Base-by-base conservation (phyloP, 2,113 vertebrate species). In the Cebidichthys violaceus region DNA sequence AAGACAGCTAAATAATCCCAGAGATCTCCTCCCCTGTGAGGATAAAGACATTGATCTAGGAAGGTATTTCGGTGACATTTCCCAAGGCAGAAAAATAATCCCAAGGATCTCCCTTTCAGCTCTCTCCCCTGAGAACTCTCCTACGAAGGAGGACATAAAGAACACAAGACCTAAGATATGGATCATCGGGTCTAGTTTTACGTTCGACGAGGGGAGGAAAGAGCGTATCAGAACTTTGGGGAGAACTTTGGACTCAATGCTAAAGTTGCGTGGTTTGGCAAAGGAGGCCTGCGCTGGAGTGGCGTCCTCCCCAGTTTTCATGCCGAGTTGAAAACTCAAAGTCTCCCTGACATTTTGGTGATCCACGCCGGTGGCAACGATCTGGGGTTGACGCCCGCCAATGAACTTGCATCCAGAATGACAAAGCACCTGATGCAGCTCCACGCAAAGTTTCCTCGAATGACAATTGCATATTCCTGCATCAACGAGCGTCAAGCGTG, bases 171-270 rank as follows among this genome's bases (percentile, higher is more conserved):
- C 17, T 2, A n/a, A 47, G 13, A 59, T 68, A 6, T 77, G 75
- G 54, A 59, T 69, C 4, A 67, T 77, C 0, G 54, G 64, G 9
- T 77, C 29, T 1, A 47, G 55, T 47, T 69, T 47, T 69, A 77
- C 5, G 8, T 68, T 8, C 7, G 14, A 11, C 9, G 7, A 11
- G 75, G 2, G 1, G 29, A 59, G 22, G 13, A 1, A 14, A 22
- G 3, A 14, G 76, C 55, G 0, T 1, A 4, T 20, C 4, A 47
- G 14, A 14, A 1, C 3, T 62, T 52, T 0, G 54, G 70, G 1
- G 18, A 81, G 17, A 52, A 60, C 2, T 47, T 75, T 0, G 54
- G 54, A 39, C 79, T 68, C 0, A 17, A 77, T 1, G 50, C 66
- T 29, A 37, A 50, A 39, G 66, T 71, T 1, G 0, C 65, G 4